Evolutionary conservation across 1,140 invertebrate species (phyloP).

Genomic region (Mercenaria mercenaria): DNA sequence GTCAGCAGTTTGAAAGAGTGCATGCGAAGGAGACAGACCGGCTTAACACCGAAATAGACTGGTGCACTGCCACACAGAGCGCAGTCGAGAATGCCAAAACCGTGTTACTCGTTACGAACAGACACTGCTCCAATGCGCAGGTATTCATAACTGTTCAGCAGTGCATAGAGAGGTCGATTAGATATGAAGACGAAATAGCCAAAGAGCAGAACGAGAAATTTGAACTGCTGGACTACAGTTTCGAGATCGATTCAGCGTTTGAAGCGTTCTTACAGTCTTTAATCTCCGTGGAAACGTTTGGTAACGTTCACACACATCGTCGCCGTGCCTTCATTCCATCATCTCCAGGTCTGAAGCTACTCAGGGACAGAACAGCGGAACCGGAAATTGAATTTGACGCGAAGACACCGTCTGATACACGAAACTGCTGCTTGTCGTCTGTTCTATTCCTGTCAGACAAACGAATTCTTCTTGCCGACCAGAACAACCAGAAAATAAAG

Average conservation of each 20-base stretch:
- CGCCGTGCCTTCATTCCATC: conserved; percentile 58
- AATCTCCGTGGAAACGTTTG: conserved; percentile 56
- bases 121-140: conserved; percentile 64
- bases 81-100: conserved; percentile 62
- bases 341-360: conserved; percentile 53
- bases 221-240: conserved; percentile 61
- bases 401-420: conserved; percentile 58
- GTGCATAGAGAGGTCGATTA: conserved; percentile 52
- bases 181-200: conserved; percentile 51
- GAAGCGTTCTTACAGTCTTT: conserved; percentile 60
- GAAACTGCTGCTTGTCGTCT: conserved; percentile 62
- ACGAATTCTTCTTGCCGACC: conserved; percentile 50
- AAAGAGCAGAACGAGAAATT: conserved; percentile 60
- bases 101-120: conserved; percentile 52
- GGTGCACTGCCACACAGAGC: conserved; percentile 44
- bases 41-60: conserved; percentile 55
- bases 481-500: conserved; percentile 67
- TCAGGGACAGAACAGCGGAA: conserved; percentile 50
- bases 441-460: conserved; percentile 53
- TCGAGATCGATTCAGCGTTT: conserved; percentile 60
- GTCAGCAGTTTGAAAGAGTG: conserved; percentile 36
- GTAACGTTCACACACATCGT: conserved; percentile 54
- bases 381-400: conserved; percentile 57
- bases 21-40: conserved; percentile 39
- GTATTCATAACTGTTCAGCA: conserved; percentile 65